phyloP scores from a whole-genome alignment of 2,888 invertebrate species.

The Yponomeuta evonymella region DNA sequence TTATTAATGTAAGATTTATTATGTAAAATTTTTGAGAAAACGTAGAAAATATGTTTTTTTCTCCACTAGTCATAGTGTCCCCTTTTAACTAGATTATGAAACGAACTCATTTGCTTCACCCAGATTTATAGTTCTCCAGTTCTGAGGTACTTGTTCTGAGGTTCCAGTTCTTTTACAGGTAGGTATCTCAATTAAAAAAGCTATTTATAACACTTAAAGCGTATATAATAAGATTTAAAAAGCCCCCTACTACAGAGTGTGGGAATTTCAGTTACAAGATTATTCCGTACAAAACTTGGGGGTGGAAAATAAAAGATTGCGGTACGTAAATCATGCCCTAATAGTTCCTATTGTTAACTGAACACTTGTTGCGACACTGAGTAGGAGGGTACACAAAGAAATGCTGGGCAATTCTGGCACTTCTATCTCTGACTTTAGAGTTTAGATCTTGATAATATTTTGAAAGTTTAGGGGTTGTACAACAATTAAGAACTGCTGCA shows the following conservation, averaged over 20 bases:
- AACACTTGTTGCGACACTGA: constrained; percentile 59
- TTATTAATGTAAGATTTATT: no score
- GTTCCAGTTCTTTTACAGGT: neutral
- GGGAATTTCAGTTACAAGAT: constrained; percentile 71
- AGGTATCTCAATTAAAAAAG: neutral
- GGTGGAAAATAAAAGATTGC: constrained; percentile 60
- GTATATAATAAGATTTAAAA: neutral
- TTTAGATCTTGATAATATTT: neutral
- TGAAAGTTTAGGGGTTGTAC: neutral
- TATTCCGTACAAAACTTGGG: constrained; percentile 42
- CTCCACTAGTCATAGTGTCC: no score
- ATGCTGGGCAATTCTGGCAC: neutral
- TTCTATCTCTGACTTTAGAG: neutral
- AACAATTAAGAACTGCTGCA: neutral
- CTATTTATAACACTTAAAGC: neutral
- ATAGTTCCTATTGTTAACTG: constrained; percentile 58
- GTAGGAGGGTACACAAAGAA: neutral
- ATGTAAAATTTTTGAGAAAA: no score
- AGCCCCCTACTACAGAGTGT: constrained; percentile 34
- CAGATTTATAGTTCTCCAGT: no score
- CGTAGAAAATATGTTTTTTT: no score
- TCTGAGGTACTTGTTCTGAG: no score
- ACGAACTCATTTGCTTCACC: no score
- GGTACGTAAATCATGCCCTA: constrained; percentile 70
- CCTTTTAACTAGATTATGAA: no score